Base-by-base conservation (phyloP, 2,888 invertebrate genomes). In the Drosophila cognata region DNA sequence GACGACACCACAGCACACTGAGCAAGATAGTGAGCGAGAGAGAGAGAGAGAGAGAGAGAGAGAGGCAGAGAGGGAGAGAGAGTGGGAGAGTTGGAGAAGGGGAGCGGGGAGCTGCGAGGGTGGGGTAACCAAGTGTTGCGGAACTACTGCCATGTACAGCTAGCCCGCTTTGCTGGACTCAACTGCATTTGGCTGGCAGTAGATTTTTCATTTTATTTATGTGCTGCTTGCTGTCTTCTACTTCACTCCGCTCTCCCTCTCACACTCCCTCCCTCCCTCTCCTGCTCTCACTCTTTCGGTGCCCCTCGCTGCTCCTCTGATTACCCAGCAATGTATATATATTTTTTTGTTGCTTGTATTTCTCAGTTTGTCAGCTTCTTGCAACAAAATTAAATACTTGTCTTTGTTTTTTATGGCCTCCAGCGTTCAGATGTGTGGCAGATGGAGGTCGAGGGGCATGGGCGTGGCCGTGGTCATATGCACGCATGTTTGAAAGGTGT, bases 131-230 rank as follows among this genome's bases (percentile, higher is more conserved):
- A 82, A 80, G 80, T 82, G 70, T 55, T 55, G 33, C 48, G 59
- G 28, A 41, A 73, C 84, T 71, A 64, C 74, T 77, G 62, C 66
- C 71, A 76, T 73, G 73, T 74, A 77, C 56, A 67, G 72, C 67
- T 74, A 29, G 60, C 59, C 46, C 53, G 66, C 56, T 72, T 72
- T 38, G 28, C 38, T 63, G 62, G 69, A 78, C 76, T 79, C 71
- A 71, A 89, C 89, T 89, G 87, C 85, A 89, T 89, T 87, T 87
- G 81, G 81, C 76, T 77, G 81, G 84, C 80, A 90, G 90, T 89
- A 87, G 90, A 90, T 89, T 89, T 89, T 86, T 90, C 82, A 85
- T 87, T 90, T 87, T 90, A 90, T 90, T 90, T 90, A 90, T 90
- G 89, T 86, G 88, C 88, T 84, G 59, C 70, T 62, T 53, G 65